Conservation (phyloP, 2,113 vertebrate genomes). For the Oreochromis niloticus region DNA sequence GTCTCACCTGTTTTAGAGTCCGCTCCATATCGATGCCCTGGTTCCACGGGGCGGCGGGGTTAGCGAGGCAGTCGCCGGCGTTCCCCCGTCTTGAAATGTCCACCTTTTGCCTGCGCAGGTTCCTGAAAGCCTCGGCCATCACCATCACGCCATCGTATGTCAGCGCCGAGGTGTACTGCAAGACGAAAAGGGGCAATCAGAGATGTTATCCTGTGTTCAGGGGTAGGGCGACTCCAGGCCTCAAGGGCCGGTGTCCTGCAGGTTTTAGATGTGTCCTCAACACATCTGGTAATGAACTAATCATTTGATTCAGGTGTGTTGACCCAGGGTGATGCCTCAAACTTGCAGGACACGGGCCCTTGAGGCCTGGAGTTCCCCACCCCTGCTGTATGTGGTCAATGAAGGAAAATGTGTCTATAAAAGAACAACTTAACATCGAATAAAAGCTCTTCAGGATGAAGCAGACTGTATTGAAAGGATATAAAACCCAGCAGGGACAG, state of each 20-base stretch:
- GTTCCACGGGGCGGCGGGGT: slow-evolving; percentile 95
- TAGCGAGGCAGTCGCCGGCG: slow-evolving; percentile 95
- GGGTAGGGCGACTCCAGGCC: not conserved
- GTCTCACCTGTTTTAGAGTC: slow-evolving; percentile 58
- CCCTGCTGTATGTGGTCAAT: not conserved
- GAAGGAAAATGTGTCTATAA: not conserved
- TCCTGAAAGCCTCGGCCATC: slow-evolving; percentile 98
- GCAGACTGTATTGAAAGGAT: not conserved
- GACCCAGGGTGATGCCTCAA: not conserved
- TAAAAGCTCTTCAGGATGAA: not conserved
- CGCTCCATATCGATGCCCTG: slow-evolving; percentile 79
- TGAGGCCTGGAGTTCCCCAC: not conserved
- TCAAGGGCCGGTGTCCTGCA: not conserved
- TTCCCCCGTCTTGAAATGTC: slow-evolving; percentile 96
- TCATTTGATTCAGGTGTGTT: not conserved
- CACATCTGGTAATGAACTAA: not conserved
- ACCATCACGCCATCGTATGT: slow-evolving; percentile 98
- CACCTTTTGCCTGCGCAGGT: slow-evolving; percentile 91
- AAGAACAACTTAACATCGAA: not conserved
- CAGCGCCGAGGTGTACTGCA: slow-evolving; percentile 93
- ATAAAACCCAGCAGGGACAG: not conserved
- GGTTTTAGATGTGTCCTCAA: not conserved
- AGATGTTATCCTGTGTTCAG: not conserved
- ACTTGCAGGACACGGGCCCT: not conserved
- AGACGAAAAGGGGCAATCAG: not conserved